Base-by-base conservation (phyloP, 1,140 invertebrate genomes). In the Drosophila lini region DNA sequence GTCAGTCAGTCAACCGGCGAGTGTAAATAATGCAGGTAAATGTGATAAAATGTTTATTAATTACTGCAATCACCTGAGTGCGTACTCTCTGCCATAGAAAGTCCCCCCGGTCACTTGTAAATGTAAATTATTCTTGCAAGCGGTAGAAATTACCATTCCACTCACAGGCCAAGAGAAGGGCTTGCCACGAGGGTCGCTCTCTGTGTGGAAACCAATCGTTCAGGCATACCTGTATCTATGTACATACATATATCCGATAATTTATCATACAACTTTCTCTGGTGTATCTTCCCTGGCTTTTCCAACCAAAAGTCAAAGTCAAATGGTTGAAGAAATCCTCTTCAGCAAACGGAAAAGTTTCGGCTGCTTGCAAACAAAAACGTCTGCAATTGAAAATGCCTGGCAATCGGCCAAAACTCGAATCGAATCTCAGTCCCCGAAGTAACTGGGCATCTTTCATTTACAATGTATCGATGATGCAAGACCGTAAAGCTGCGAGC, bases 11-110 rank as follows among this genome's bases (percentile, higher is more conserved):
- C 16, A 53, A 19, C 50, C 32, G 47, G 45, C 55, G 58, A 64
- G 80, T 32, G 53, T 69, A 76, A 80, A 75, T 75, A 61, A 56
- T 70, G 70, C 63, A 47, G 78, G 42, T 56, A 59, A 76, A 71
- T 64, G 71, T 50, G 77, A 68, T 84, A 84, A 84, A 71, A 74
- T 60, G 74, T 78, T 85, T 85, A 85, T 85, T 85, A 81, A 85
- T 84, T 78, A 71, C 62, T 41, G 34, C 42, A 58, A 56, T 78
- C 50, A 40, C 13, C 45, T 48, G 47, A 52, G 74, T 75, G 70
- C 52, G 36, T 58, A 59, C 69, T 56, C 55, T 68, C 56, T 61
- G 55, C 52, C 68, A 70, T 78, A 78, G 81, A 85, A 85, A 85
- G 76, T 85, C 48, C 55, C 64, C 78, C 53, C 9, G 45, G 52